Conservation (phyloP, 2,113 vertebrate genomes). For the Ia io region DNA sequence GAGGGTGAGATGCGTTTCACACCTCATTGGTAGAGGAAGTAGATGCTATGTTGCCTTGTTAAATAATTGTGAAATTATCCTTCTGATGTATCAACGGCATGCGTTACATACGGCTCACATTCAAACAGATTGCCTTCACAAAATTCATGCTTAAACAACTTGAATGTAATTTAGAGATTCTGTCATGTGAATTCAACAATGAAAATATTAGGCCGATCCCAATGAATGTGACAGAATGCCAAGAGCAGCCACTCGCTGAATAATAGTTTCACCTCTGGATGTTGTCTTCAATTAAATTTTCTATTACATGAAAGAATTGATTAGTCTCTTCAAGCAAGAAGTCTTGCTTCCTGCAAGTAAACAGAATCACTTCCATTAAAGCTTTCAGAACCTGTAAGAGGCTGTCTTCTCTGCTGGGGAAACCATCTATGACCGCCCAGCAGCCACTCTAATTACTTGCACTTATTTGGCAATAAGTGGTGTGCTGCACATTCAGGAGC, state of each 20-base stretch:
- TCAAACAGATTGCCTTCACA: slow-evolving; percentile 67
- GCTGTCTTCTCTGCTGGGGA: slow-evolving; percentile 71
- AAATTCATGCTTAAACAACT: slow-evolving; percentile 72
- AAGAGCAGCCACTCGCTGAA: slow-evolving; percentile 71
- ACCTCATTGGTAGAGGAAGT: slow-evolving; percentile 52
- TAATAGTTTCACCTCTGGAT: slow-evolving; percentile 78
- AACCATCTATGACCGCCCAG: slow-evolving; percentile 71
- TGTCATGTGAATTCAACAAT: slow-evolving; percentile 74
- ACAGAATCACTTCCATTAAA: slow-evolving; percentile 82
- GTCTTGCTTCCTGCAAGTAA: slow-evolving; percentile 76
- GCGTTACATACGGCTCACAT: slow-evolving; percentile 54
- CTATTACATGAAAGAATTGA: slow-evolving; percentile 81
- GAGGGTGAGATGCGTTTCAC: slow-evolving; percentile 54
- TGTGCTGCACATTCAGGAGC: slow-evolving; percentile 65
- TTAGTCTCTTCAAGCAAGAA: slow-evolving; percentile 80
- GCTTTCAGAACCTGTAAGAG: slow-evolving; percentile 77
- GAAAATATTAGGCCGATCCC: slow-evolving; percentile 76
- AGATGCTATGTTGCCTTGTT: slow-evolving; percentile 7
- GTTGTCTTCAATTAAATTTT: slow-evolving; percentile 84
- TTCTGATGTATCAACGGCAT: slow-evolving; percentile 47
- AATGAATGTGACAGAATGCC: slow-evolving; percentile 74
- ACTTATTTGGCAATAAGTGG: slow-evolving; percentile 74
- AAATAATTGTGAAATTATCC: slow-evolving; percentile 64
- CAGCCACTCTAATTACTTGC: slow-evolving; percentile 65
- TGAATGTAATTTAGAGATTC: slow-evolving; percentile 67